Conservation (phyloP, 2,113 vertebrate genomes). For the Sceloporus undulatus region DNA sequence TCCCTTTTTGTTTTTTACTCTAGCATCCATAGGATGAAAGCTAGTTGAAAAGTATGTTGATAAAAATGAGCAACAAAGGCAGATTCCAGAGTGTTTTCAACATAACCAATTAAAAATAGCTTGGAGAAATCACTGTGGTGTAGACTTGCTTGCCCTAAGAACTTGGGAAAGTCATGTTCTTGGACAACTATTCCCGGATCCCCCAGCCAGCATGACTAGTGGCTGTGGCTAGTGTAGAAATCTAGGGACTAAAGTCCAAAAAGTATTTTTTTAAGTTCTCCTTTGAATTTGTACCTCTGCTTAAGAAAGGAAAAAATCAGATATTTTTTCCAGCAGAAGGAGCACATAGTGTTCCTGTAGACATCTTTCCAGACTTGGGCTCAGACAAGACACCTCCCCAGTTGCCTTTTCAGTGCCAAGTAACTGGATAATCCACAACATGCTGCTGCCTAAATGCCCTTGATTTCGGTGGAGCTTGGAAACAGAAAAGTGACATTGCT, state of each 20-base stretch:
- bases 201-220: not conserved
- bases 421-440: conserved; percentile 1
- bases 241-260: no score
- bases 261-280: not conserved
- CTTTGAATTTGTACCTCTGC: not conserved
- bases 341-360: not conserved
- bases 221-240: no score
- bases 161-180: not conserved
- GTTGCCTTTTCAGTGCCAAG: not conserved
- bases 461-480: not conserved
- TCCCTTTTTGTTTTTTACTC: not conserved
- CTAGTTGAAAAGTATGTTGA: not conserved
- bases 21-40: no score
- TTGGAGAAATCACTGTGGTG: no score
- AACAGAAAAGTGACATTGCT: not conserved
- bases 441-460: conserved; percentile 4
- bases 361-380: not conserved
- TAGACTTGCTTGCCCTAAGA: not conserved
- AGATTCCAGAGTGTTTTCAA: not conserved
- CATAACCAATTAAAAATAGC: not conserved
- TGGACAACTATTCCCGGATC: not conserved
- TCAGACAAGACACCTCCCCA: not conserved
- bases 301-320: not conserved
- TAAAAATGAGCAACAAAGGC: not conserved
- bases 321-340: not conserved